phyloP scores from a whole-genome alignment of 2,797 vertebrate species.

The Danionella dracula region DNA sequence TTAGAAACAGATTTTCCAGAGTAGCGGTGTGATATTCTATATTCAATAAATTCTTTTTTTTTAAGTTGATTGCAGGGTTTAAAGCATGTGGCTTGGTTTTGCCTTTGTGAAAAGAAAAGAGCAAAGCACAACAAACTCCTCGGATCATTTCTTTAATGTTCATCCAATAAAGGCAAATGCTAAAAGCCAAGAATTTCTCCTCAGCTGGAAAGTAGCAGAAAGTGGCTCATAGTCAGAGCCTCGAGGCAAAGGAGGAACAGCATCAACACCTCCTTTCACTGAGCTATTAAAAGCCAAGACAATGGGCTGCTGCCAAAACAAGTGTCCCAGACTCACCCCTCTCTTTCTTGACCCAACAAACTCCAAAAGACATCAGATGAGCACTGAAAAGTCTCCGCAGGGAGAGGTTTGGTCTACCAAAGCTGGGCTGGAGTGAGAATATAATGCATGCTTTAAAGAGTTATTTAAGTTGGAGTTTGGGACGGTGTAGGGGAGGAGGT shows the following conservation, averaged over 20 bases:
- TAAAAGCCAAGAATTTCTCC: slow-evolving; percentile 32
- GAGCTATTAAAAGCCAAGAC: slow-evolving; percentile 13
- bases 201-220: slow-evolving; percentile 22
- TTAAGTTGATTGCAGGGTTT: too few species aligned
- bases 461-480: slow-evolving; percentile 8
- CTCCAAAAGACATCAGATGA: slow-evolving; percentile 9
- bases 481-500: slow-evolving; percentile 18
- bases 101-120: background rate
- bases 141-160: slow-evolving; percentile 12
- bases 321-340: slow-evolving; percentile 30
- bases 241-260: slow-evolving; percentile 1
- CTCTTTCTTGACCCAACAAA: background rate
- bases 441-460: too few species aligned
- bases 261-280: slow-evolving; percentile 30
- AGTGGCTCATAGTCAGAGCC: background rate
- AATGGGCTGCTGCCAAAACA: slow-evolving; percentile 2
- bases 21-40: too few species aligned
- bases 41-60: too few species aligned
- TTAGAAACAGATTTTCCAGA: too few species aligned
- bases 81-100: background rate
- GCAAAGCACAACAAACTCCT: background rate
- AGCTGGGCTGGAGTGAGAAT: background rate
- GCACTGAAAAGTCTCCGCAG: background rate
- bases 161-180: slow-evolving; percentile 4
- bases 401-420: background rate